Evolutionary conservation across 1,140 invertebrate species (phyloP), one percentile per base, ranked within the genome.

Genomic region (Cryptotermes secundus): DNA sequence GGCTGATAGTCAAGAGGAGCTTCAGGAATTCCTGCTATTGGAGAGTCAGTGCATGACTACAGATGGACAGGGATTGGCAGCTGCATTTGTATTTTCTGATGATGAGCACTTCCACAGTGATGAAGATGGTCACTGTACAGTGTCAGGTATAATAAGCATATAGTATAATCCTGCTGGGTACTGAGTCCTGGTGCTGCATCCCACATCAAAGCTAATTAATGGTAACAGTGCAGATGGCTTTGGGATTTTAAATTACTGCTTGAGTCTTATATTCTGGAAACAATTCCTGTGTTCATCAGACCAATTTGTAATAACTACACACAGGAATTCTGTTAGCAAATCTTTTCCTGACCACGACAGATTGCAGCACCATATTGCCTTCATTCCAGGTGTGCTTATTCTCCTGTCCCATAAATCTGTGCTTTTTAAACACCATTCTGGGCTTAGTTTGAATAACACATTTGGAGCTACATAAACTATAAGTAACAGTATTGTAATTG

Each of bases 11-110:
- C 92, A 92, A 87, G 92, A 94, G 86, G 93, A 94, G 86, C 88
- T 94, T 34, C 92, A 93, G 86, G 93, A 94, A 88, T 94, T 94
- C 89, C 88, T 94, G 72, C 87, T 94, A 81, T 87, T 94, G 38
- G 93, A 94, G 87, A 94, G 92, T 86, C 91, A 93, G 86, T 94
- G 92, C 86, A 92, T 92, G 88, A 90, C 89, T 49, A 90, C 91
- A 87, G 89, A 91, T 42, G 88, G 91, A 83, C 88, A 89, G 1
- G 90, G 90, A n/a, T 88, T 92, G 81, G 89, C 90, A 49, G 89
- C 90, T 6, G 90, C 90, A 81, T 92, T 91, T 85, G 36, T 85
- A 85, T 49, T 35, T 31, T 80, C 79, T 53, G 80, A 83, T 36
- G 81, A 83, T 72, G 83, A 84, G 31, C 42, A 45, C 3, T 2